These are phyloP conservation scores for Pachypsylla venusta DNA, from an alignment of 1,140 invertebrate genomes.

Conservation along the genomic window DNA sequence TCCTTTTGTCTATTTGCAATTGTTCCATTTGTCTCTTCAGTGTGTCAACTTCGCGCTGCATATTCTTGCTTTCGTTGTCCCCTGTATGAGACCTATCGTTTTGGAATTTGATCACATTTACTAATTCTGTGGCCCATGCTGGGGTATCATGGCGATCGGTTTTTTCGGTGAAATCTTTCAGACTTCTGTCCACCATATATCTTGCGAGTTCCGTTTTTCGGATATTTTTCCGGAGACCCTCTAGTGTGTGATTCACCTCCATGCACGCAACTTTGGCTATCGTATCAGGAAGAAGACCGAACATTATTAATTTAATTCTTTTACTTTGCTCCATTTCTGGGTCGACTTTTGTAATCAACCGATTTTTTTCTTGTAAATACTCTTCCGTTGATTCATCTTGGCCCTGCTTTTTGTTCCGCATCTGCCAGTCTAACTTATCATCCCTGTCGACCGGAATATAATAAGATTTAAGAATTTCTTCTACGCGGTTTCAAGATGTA, in stretches of 20 bases:
- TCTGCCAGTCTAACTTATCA: not conserved
- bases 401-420: not conserved
- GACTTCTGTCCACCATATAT: not conserved
- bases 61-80: no score
- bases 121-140: no score
- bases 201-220: not conserved
- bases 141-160: no score
- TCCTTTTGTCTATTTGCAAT: no score
- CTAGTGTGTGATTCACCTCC: not conserved
- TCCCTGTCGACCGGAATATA: not conserved
- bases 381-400: not conserved
- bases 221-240: not conserved
- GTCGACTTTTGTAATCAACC: not conserved
- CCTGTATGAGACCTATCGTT: no score
- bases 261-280: not conserved
- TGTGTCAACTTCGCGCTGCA: no score
- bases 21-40: no score
- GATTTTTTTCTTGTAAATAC: not conserved
- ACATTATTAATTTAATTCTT: not conserved
- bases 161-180: not conserved
- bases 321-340: not conserved
- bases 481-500: not conserved
- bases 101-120: no score
- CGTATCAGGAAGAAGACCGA: not conserved
- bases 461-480: not conserved